Evolutionary conservation across 2,797 vertebrate genomes (phyloP).

Genomic region (Acipenser ruthenus): DNA sequence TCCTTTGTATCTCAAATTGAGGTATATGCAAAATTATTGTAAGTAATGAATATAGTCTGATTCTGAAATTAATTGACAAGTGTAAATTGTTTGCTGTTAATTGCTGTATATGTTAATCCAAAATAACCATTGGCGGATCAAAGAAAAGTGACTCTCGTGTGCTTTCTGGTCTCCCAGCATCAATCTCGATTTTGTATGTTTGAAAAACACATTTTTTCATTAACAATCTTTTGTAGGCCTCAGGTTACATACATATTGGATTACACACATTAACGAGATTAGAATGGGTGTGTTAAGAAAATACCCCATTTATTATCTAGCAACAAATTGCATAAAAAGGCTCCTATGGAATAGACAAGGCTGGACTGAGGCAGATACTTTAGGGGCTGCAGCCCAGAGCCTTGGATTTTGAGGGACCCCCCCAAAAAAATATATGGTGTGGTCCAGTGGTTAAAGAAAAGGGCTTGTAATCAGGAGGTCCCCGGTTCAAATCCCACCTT

Average conservation of each 20-base stretch:
- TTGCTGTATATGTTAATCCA: constrained; percentile 24
- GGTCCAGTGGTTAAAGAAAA: no score
- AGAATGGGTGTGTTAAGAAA: constrained; percentile 47
- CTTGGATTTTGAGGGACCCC: no score
- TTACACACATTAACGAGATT: constrained; percentile 56
- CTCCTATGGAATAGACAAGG: constrained; percentile 12
- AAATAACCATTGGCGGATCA: constrained; percentile 42
- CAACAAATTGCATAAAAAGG: constrained; percentile 39
- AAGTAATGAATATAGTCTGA: no score
- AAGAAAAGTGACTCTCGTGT: constrained; percentile 39
- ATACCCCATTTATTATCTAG: constrained; percentile 46
- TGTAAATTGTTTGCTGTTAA: no score
- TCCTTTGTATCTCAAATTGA: no score
- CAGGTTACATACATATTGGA: constrained; percentile 54
- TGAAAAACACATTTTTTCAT: constrained; percentile 45
- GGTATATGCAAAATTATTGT: no score
- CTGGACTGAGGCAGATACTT: no score
- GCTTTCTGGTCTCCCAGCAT: constrained; percentile 37
- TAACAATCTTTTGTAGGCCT: constrained; percentile 52
- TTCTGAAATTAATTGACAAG: no score
- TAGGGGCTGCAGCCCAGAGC: no score
- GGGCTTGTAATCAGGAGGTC: no score
- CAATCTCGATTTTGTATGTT: constrained; percentile 33
- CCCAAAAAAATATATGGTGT: no score
- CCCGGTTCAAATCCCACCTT: no score